phyloP scores from a whole-genome alignment of 1,140 invertebrate genomes.

The Dreissena polymorpha region DNA sequence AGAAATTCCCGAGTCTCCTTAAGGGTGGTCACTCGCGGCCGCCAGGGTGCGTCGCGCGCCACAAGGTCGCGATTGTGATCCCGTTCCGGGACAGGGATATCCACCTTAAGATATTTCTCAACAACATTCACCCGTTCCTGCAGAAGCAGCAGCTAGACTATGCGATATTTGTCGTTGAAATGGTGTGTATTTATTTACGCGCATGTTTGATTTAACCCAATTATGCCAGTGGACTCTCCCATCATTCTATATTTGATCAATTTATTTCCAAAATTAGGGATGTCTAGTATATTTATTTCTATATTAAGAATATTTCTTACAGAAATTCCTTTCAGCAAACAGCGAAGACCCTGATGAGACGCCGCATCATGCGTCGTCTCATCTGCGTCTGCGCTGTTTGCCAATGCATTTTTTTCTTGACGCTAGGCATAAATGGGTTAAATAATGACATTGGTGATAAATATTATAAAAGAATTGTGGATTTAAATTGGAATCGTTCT shows the following conservation, averaged over 20 bases:
- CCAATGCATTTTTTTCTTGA: too few relatives aligned
- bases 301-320: too few relatives aligned
- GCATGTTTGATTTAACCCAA: neutral
- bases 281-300: too few relatives aligned
- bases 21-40: slow-evolving; percentile 65
- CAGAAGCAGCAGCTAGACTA: slow-evolving; percentile 71
- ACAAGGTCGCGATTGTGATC: slow-evolving; percentile 71
- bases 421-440: too few relatives aligned
- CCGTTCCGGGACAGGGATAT: slow-evolving; percentile 70
- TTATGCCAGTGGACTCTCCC: neutral
- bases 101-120: slow-evolving; percentile 71
- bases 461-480: neutral
- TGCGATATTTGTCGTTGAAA: slow-evolving; percentile 70
- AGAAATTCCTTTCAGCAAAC: too few relatives aligned
- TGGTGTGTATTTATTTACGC: slow-evolving; percentile 54
- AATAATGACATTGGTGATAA: neutral
- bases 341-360: too few relatives aligned
- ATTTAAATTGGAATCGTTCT: neutral
- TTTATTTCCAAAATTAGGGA: too few relatives aligned
- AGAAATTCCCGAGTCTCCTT: neutral
- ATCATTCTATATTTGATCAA: too few relatives aligned
- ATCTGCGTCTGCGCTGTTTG: too few relatives aligned
- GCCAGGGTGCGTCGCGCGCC: slow-evolving; percentile 56
- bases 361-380: too few relatives aligned
- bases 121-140: slow-evolving; percentile 71